Evolutionary conservation across 2,888 invertebrate genomes (phyloP).

Genomic region (Hoplodrina ambigua): DNA sequence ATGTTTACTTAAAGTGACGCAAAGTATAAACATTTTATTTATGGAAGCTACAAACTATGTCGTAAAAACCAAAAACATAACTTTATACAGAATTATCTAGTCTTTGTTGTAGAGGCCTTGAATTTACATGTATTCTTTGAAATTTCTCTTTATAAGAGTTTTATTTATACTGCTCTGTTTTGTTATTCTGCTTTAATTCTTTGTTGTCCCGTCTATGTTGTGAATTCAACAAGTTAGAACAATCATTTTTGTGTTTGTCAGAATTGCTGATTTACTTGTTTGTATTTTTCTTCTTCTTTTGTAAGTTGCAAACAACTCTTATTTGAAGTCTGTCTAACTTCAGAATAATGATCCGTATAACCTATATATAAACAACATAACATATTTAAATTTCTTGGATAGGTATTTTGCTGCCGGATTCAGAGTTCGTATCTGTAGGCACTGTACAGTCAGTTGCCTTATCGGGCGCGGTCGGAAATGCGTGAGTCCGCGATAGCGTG

Average conservation of each 20-base stretch:
- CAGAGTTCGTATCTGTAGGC: slow-evolving; percentile 73
- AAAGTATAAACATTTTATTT: slow-evolving; percentile 13
- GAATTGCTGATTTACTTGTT: not conserved
- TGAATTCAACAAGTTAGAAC: slow-evolving; percentile 45
- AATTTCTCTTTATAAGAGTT: not conserved
- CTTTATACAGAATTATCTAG: not conserved
- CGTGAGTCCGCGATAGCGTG: slow-evolving; percentile 89
- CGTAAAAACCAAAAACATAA: not conserved
- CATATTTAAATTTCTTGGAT: slow-evolving; percentile 34
- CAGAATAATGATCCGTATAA: not conserved
- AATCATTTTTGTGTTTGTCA: slow-evolving; percentile 1
- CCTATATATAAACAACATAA: slow-evolving; percentile 8
- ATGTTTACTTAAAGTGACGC: slow-evolving; percentile 7
- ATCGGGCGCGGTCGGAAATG: slow-evolving; percentile 90
- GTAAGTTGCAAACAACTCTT: not conserved
- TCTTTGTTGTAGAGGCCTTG: slow-evolving; percentile 4
- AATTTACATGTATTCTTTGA: not conserved
- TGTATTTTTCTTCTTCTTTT: slow-evolving; percentile 5
- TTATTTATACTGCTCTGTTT: not conserved
- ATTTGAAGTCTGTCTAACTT: not conserved
- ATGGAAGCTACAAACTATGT: slow-evolving; percentile 2
- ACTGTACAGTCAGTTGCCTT: slow-evolving; percentile 78
- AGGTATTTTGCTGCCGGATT: slow-evolving; percentile 63
- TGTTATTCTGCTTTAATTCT: not conserved
- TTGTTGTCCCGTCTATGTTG: slow-evolving; percentile 8